Base-by-base conservation (phyloP, 2,888 invertebrate genomes). In the Malthinus seriepunctatus region DNA sequence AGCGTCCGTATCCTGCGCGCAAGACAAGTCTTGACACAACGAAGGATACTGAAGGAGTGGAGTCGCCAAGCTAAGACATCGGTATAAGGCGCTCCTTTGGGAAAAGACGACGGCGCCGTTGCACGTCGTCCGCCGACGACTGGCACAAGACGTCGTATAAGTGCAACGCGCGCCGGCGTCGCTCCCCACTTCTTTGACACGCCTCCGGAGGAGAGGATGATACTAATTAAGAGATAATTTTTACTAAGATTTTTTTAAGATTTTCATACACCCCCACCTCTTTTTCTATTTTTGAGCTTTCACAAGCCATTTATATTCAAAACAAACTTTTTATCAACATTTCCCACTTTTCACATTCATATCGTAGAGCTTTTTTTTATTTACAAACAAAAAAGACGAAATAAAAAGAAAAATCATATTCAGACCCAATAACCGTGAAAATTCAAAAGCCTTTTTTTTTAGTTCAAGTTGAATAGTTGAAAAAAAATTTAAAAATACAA, bases 211-310 rank as follows among this genome's bases (percentile, higher is more conserved):
- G 76, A 76, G 68, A 67, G 77, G 76, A 72, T 68, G 69, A 63
- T 63, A 67, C 67, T 76, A 77, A 76, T 78, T 77, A 78, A 78
- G 78, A 75, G 72, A 66, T 70, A 76, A 75, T 76, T 75, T 78
- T 77, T 78, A 79, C 78, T 69, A 79, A 79, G 79, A 79, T 78
- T 78, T 78, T 77, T 76, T 60, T 23, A 77, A 75, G 74, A 72
- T 71, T 57, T 15, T 34, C 42, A 37, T 48, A 52, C 23, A 2
- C 23, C 23, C 2, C 23, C 23, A 3, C 23, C 23, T 5, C 23
- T 23, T 23, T 5, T 23, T 23, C 23, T 23, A 42, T 15, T 42
- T 42, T 42, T 42, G 15, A n/a, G 39, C 39, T 42, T 8, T 8
- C 39, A 42, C 15, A 12, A 15, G 14, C 23, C 23, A 5, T 23